These are phyloP conservation scores for Calypte anna DNA, from an alignment of 2,113 vertebrate genomes.

Conservation along the genomic window DNA sequence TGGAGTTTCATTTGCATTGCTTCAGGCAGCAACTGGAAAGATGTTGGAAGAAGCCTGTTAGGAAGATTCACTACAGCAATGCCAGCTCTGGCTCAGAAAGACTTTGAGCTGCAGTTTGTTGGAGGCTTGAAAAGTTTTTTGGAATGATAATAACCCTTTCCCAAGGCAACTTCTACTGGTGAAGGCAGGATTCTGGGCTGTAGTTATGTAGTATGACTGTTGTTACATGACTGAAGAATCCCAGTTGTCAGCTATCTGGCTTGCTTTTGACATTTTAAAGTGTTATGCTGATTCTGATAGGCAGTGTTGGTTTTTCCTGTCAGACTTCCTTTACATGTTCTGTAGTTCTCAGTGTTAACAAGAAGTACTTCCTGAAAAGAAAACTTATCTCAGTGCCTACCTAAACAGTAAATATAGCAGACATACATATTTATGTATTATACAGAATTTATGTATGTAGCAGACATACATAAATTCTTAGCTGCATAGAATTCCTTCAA, in stretches of 20 bases:
- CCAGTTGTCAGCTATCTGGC: not conserved
- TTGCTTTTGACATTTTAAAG: not conserved
- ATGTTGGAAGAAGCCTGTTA: not conserved
- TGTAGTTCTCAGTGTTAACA: not conserved
- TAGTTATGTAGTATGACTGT: rapidly evolving
- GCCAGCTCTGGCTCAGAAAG: not conserved
- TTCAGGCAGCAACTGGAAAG: not conserved
- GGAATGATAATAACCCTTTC: not conserved
- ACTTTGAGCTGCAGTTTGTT: not conserved
- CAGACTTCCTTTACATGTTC: not conserved
- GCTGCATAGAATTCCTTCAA: no score
- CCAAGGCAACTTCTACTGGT: not conserved
- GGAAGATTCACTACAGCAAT: not conserved
- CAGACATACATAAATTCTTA: no score
- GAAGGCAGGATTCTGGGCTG: not conserved
- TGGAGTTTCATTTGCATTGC: not conserved
- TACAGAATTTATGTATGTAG: no score
- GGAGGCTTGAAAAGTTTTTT: not conserved
- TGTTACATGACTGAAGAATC: not conserved
- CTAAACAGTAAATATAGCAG: not conserved
- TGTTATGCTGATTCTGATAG: not conserved
- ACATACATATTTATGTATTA: not conserved
- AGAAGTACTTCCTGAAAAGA: not conserved
- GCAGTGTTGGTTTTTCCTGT: not conserved
- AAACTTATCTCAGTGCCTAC: not conserved